Evolutionary conservation across 1,140 invertebrate species (phyloP).

Genomic region (Trichoplusia ni): DNA sequence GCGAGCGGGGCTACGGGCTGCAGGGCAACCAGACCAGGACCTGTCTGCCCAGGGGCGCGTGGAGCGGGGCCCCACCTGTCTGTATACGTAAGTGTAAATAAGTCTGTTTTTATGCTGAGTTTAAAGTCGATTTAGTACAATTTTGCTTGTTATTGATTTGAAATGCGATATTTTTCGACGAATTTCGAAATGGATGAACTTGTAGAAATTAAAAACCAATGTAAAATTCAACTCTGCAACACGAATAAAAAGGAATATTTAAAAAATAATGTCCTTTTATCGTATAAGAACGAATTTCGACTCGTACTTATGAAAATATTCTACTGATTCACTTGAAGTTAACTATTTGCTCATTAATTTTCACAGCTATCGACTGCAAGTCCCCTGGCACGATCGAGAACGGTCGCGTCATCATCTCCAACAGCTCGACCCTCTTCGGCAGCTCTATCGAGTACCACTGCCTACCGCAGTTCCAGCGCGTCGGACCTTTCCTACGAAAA

Average conservation of each 20-base stretch:
- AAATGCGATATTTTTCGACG: too few relatives aligned
- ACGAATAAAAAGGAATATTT: too few relatives aligned
- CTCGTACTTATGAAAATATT: too few relatives aligned
- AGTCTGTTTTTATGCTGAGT: neutral
- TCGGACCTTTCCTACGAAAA: slow-evolving; percentile 90
- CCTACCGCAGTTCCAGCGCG: slow-evolving; percentile 90
- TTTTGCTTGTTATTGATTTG: too few relatives aligned
- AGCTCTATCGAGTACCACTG: slow-evolving; percentile 94
- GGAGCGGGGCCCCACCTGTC: slow-evolving; percentile 89
- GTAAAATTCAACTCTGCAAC: too few relatives aligned
- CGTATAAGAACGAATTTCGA: too few relatives aligned
- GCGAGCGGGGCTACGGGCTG: slow-evolving; percentile 90
- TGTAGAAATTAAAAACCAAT: too few relatives aligned
- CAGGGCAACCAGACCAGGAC: slow-evolving; percentile 89
- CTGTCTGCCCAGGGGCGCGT: slow-evolving; percentile 90
- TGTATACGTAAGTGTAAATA: slow-evolving; percentile 88
- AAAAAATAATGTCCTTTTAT: too few relatives aligned
- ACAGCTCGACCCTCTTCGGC: slow-evolving; percentile 90
- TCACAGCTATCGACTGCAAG: slow-evolving; percentile 90
- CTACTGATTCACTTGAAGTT: too few relatives aligned
- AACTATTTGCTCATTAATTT: slow-evolving; percentile 10
- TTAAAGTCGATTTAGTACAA: neutral
- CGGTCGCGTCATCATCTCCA: slow-evolving; percentile 92
- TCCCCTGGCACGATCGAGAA: slow-evolving; percentile 90
- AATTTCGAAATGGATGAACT: too few relatives aligned